A percentile compares a stretch with the other conserved stretches of the same genome.
These are phyloP conservation scores for Tiliacea aurago DNA, from an alignment of 2,888 invertebrate species.

Conservation along the genomic window DNA sequence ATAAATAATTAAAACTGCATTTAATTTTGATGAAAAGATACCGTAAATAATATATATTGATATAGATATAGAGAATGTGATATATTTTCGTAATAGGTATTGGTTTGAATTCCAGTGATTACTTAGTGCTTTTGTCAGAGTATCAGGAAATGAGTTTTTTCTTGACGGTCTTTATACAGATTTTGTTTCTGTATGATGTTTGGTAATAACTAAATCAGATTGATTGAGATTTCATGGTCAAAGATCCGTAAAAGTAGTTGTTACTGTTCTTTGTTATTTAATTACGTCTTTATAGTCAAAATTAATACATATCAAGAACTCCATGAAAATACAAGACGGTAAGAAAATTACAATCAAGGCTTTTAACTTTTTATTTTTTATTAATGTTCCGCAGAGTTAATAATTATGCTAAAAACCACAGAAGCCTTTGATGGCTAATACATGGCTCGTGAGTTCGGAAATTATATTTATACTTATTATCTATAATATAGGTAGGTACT, in stretches of 20 bases:
- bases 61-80: too few relatives aligned
- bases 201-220: too few relatives aligned
- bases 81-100: background rate
- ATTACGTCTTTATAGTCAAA: background rate
- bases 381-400: too few relatives aligned
- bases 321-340: background rate
- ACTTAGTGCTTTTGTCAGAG: background rate
- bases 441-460: too few relatives aligned
- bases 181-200: background rate
- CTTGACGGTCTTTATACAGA: too few relatives aligned
- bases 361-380: too few relatives aligned
- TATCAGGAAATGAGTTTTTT: background rate
- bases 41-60: too few relatives aligned
- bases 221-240: background rate
- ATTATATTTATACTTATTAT: too few relatives aligned
- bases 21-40: background rate
- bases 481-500: too few relatives aligned
- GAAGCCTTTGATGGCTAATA: too few relatives aligned
- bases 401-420: too few relatives aligned
- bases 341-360: background rate
- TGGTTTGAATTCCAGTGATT: background rate
- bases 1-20: too few relatives aligned
- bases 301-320: background rate
- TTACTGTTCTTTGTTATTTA: background rate
- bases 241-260: background rate